These are phyloP conservation scores for Anniella stebbinsi DNA, from an alignment of 2,797 vertebrate species.

Conservation along the genomic window DNA sequence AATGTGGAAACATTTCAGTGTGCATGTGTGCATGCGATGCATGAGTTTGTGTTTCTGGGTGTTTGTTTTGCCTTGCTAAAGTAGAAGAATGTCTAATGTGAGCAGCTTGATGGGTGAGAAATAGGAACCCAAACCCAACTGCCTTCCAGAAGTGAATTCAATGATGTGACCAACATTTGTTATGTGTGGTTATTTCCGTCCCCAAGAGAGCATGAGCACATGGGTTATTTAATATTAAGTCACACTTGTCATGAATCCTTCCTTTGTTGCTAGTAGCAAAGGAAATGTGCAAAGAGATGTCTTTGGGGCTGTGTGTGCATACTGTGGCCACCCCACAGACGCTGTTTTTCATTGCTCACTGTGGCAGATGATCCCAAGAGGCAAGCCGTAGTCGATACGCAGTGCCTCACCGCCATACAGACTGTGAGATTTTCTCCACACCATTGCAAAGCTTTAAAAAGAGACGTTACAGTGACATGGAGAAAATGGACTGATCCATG, in stretches of 20 bases:
- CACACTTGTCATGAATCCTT: conserved; percentile 22
- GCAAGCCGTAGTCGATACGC: neutral
- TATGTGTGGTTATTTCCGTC: neutral
- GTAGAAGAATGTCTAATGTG: neutral
- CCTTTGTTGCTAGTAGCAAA: conserved; percentile 5
- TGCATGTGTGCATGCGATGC: neutral
- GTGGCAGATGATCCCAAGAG: neutral
- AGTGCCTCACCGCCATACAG: neutral
- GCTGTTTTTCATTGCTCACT: neutral
- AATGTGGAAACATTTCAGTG: neutral
- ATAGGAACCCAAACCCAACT: neutral
- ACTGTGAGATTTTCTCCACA: neutral
- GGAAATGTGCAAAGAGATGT: neutral
- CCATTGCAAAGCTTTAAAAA: neutral
- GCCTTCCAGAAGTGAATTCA: neutral
- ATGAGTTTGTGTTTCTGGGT: neutral
- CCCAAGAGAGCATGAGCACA: neutral
- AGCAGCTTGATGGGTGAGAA: neutral
- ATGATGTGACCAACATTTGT: conserved; percentile 4
- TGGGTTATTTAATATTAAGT: conserved; percentile 2
- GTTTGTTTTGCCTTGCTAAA: conserved; percentile 1
- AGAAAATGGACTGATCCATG: neutral
- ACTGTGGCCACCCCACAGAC: neutral
- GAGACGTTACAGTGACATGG: neutral
- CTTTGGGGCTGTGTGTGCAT: neutral